Evolutionary conservation across 2,888 invertebrate species (phyloP), one percentile per base, ranked within the genome.

Genomic region (Syritta pipiens): DNA sequence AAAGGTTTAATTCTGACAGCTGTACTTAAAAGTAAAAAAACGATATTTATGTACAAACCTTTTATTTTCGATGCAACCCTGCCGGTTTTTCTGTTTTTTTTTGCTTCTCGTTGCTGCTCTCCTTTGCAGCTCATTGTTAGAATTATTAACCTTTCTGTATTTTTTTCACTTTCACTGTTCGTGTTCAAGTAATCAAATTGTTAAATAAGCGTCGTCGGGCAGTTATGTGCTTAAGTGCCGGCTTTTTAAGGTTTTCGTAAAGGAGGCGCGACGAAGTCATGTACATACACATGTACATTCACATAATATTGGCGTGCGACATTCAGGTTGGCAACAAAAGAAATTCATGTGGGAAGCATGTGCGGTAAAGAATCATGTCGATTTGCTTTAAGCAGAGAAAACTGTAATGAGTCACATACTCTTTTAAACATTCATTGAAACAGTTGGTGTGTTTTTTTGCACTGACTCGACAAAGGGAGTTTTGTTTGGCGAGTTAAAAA

Each of bases 151-250:
- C 30, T 65, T 57, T 72, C 17, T 48, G 9, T 20, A 19, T 32
- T 55, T 63, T 57, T 65, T 48, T 53, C 75, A 68, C 67, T 75
- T 75, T 75, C 75, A 75, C 60, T 68, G 75, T 55, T 75, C 75
- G 75, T 75, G 75, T 55, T 75, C 20, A 68, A 75, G 75, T 75
- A 67, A 65, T 74, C 30, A 44, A 65, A 74, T 42, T 57, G 44
- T 65, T 63, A 72, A 62, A 51, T 74, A 74, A 65, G 65, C 57
- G 44, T 35, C 35, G 53, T 44, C 55, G 63, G 14, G 20, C 35
- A 44, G 51, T 59, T 72, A 44, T 74, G 57, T 65, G 59, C 51
- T 74, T 32, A 74, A 74, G 74, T 74, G 59, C 65, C 65, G 57
- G 57, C 51, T 63, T 51, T 57, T 55, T 46, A 32, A 46, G 7